These are phyloP conservation scores for Hydrotaea diabolus DNA, from an alignment of 2,888 invertebrate species.

Conservation along the genomic window DNA sequence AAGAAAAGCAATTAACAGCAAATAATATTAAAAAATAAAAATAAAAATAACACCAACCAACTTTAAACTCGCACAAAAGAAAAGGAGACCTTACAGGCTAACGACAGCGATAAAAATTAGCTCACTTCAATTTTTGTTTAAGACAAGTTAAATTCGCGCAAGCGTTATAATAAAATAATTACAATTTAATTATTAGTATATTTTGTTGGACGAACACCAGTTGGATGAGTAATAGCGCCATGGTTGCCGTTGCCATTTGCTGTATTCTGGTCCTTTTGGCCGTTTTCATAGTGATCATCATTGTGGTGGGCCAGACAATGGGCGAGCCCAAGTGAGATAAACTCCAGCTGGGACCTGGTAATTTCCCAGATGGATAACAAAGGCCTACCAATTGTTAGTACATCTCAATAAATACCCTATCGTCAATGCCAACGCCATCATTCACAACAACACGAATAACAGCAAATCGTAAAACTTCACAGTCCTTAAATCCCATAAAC, in stretches of 20 bases:
- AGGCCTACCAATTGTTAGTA: conserved; percentile 79
- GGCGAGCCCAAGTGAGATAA: conserved; percentile 84
- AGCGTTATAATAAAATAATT: conserved; percentile 27
- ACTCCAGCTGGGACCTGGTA: conserved; percentile 81
- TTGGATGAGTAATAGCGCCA: conserved; percentile 82
- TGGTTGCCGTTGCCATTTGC: conserved; percentile 92
- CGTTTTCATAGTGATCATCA: conserved; percentile 91
- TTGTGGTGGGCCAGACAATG: conserved; percentile 90
- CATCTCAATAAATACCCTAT: conserved; percentile 42
- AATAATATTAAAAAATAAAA: not conserved
- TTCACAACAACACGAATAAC: conserved; percentile 53
- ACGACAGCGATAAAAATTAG: not conserved
- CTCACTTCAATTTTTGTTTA: no score
- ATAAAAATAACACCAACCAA: not conserved
- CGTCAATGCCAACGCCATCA: conserved; percentile 37
- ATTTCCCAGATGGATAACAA: conserved; percentile 81
- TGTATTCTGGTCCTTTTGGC: conserved; percentile 90
- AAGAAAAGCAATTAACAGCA: conserved; percentile 14
- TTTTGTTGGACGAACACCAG: conserved; percentile 55
- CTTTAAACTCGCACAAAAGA: no score
- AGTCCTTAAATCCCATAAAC: conserved; percentile 5
- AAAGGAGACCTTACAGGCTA: no score
- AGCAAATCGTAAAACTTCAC: conserved; percentile 6
- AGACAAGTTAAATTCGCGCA: no score
- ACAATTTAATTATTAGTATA: conserved; percentile 65